Evolutionary conservation across 2,888 invertebrate species (phyloP).

Genomic region (Drosophila mimica): DNA sequence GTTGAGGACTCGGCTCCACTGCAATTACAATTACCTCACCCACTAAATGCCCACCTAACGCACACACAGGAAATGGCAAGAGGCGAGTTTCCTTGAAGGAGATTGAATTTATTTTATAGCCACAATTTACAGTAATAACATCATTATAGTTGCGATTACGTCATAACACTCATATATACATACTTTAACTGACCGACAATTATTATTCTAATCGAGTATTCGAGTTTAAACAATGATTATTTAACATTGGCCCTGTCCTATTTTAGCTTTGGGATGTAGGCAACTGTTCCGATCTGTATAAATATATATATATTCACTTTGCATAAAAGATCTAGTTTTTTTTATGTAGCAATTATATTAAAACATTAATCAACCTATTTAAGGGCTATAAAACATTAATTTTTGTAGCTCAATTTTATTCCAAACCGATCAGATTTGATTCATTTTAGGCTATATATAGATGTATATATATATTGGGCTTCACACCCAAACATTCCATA

Average conservation of each 20-base stretch:
- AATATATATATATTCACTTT: too few relatives aligned
- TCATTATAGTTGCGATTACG: background rate
- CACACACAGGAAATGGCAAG: constrained; percentile 55
- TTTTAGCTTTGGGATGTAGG: too few relatives aligned
- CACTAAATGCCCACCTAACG: constrained; percentile 64
- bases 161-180: background rate
- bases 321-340: too few relatives aligned
- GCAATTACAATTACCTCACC: constrained; percentile 66
- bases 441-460: background rate
- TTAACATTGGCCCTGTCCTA: too few relatives aligned
- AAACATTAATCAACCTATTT: too few relatives aligned
- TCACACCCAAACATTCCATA: background rate
- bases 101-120: constrained; percentile 34
- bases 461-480: background rate
- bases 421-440: too few relatives aligned
- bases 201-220: too few relatives aligned
- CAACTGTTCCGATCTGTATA: too few relatives aligned
- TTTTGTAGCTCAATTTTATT: background rate
- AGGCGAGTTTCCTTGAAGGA: constrained; percentile 12
- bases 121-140: background rate
- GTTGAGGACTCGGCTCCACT: constrained; percentile 45
- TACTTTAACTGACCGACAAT: background rate
- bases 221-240: too few relatives aligned
- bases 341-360: too few relatives aligned
- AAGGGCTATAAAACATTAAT: too few relatives aligned